Conservation (phyloP, 2,888 invertebrate genomes). For the Macrosiphum euphorbiae region DNA sequence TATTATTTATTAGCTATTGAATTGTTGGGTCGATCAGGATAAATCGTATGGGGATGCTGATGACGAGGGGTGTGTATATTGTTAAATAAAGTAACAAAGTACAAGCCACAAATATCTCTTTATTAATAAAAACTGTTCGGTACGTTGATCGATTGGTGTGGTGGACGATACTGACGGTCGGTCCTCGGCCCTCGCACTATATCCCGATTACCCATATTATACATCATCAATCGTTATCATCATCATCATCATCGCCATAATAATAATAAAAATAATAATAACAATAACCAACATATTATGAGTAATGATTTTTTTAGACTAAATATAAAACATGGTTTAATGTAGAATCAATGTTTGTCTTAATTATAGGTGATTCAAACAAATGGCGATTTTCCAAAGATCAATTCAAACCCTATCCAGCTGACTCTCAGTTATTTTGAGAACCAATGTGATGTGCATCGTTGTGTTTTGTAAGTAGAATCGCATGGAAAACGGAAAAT, state of each 20-base stretch:
- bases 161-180: background rate
- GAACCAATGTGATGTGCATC: constrained; percentile 16
- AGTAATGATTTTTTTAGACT: background rate
- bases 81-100: background rate
- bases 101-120: background rate
- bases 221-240: background rate
- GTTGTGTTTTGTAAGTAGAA: constrained; percentile 52
- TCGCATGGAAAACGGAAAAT: background rate
- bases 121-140: background rate
- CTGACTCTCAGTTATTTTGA: constrained; percentile 60
- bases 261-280: background rate
- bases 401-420: constrained; percentile 61
- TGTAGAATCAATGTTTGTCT: constrained; percentile 38
- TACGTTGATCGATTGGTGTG: background rate
- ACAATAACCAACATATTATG: background rate
- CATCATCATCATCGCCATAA: background rate
- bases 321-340: background rate
- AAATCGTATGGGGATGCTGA: background rate
- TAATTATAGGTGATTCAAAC: constrained; percentile 60
- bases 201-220: background rate
- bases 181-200: background rate
- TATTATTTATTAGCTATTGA: background rate
- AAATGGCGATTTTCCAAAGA: constrained; percentile 64
- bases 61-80: background rate
- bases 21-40: background rate